Percentiles rank a stretch among this genome's conserved stretches.
These are phyloP conservation scores for Drosophila mojavensis DNA, from an alignment of 1,140 invertebrate genomes.

Conservation along the genomic window DNA sequence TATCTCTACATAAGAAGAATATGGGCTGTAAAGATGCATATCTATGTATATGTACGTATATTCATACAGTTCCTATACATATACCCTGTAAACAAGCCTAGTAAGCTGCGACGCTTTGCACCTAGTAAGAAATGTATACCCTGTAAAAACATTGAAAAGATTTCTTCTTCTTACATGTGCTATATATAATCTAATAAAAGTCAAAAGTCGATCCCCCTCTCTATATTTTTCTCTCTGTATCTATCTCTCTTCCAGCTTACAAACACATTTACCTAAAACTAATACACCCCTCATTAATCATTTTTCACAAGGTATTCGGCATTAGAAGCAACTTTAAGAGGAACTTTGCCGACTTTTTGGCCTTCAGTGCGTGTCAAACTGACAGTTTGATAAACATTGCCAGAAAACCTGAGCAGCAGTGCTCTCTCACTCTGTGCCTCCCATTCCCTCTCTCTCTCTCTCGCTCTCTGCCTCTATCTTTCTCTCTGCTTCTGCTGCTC, in stretches of 20 bases:
- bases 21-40: too few species aligned
- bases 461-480: not conserved
- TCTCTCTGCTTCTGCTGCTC: not conserved
- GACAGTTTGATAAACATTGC: constrained; percentile 74
- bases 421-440: constrained; percentile 10
- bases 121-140: too few species aligned
- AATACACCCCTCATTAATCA: not conserved
- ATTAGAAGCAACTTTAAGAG: constrained; percentile 11
- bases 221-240: not conserved
- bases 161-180: too few species aligned
- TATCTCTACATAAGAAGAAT: too few species aligned
- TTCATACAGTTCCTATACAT: too few species aligned
- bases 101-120: too few species aligned
- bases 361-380: constrained; percentile 31
- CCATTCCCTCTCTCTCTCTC: too few species aligned
- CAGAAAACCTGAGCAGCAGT: constrained; percentile 15
- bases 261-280: not conserved
- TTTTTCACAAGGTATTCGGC: not conserved
- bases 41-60: too few species aligned
- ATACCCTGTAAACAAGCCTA: too few species aligned
- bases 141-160: too few species aligned
- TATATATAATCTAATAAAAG: too few species aligned
- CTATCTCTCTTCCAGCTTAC: not conserved
- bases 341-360: not conserved
- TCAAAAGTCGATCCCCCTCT: not conserved